Base-by-base conservation (phyloP, 1,140 invertebrate species). In the Drosophila repletoides region DNA sequence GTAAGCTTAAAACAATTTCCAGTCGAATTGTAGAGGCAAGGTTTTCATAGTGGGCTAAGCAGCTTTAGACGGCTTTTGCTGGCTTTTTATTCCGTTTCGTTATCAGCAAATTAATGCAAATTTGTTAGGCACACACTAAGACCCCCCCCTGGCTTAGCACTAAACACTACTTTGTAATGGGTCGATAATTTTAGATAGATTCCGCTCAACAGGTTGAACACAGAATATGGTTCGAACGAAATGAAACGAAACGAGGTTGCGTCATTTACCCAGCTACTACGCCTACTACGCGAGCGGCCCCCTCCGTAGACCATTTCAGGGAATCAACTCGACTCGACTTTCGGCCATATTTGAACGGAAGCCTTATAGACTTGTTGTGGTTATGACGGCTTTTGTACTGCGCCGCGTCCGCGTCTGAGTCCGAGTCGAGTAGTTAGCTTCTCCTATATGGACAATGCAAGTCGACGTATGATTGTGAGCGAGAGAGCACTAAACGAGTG, bases 321-420 rank as follows among this genome's bases (percentile, higher is more conserved):
- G 58, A 53, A 68, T 33, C 48, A 14, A 46, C 45, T 43, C 43
- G 45, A 48, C 31, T 52, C 45, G 34, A 26, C 40, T 28, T 52
- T 38, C n/a, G 33, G 43, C 76, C 76, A 72, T 80, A 80, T 80
- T 72, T 68, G 58, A 60, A 46, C 53, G 76, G 72, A 81, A 81
- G 68, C 73, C 76, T 55, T 55, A 64, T 65, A 48, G 40, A 58
- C 43, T 46, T 34, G 41, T 29, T 67, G 55, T 67, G 36, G 63
- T 45, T 66, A 51, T 56, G 22, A 56, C 45, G 45, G 56, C 65
- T 53, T 61, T 53, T 53, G 24, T 38, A 46, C 12, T 45, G 34
- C 38, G 21, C 53, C 40, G 53, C 51, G 9, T 29, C 29, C 29
- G 7, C 9, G 10, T 31, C 53, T 29, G 53, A 33, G 9, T 29